These are phyloP conservation scores for Charadrius vociferus DNA, from an alignment of 2,113 vertebrate genomes.

Conservation along the genomic window DNA sequence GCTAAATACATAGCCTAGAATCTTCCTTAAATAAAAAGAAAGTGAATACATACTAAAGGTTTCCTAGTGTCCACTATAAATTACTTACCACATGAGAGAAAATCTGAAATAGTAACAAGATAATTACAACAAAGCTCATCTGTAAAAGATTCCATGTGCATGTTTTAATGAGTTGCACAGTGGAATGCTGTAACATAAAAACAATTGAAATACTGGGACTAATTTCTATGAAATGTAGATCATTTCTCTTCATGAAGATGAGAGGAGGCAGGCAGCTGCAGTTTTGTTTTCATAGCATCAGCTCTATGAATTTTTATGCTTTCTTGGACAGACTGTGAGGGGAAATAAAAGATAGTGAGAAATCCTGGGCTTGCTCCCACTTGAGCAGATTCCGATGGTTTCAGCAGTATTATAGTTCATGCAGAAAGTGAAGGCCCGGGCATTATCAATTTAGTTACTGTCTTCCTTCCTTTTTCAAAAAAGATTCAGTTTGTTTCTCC, in stretches of 20 bases:
- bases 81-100: constrained; percentile 54
- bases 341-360: not conserved
- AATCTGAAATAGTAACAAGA: constrained; percentile 27
- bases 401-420: not conserved
- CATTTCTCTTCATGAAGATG: not conserved
- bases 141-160: constrained; percentile 63
- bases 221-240: constrained; percentile 58
- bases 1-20: not conserved
- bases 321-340: not conserved
- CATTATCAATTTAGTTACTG: not conserved
- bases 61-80: constrained; percentile 3
- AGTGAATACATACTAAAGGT: not conserved
- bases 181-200: constrained; percentile 50
- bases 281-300: not conserved
- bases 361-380: not conserved
- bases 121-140: constrained; percentile 57
- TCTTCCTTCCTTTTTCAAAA: not conserved
- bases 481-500: not conserved
- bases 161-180: constrained; percentile 63
- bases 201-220: constrained; percentile 58
- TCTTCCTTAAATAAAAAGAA: not conserved
- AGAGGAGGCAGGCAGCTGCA: constrained; percentile 8
- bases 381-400: not conserved
- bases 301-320: not conserved
- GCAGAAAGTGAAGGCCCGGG: not conserved